Percentiles rank a stretch among this genome's conserved stretches.
These are phyloP conservation scores for Sipha maydis DNA, from an alignment of 2,888 invertebrate genomes.

Conservation along the genomic window DNA sequence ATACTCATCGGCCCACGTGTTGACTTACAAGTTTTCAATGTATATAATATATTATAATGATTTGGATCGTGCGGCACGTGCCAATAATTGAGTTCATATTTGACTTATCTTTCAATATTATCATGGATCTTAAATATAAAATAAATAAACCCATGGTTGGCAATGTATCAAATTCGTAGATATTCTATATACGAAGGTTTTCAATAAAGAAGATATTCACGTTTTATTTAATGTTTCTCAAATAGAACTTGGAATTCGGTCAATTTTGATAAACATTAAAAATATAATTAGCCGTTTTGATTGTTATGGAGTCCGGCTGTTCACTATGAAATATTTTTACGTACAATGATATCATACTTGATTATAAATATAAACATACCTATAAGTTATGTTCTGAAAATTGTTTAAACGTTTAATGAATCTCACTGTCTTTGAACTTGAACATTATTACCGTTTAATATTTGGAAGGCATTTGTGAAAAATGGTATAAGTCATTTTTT, in stretches of 20 bases:
- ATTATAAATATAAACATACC: too few relatives aligned
- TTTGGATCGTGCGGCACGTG: neutral
- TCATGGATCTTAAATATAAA: constrained; percentile 28
- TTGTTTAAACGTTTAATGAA: too few relatives aligned
- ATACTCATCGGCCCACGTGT: neutral
- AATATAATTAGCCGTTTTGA: neutral
- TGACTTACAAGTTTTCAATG: neutral
- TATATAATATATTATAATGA: neutral
- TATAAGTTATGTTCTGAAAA: too few relatives aligned
- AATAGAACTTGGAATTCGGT: constrained; percentile 44
- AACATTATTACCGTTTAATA: too few relatives aligned
- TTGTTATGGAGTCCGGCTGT: neutral
- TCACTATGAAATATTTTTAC: neutral
- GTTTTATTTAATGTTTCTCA: constrained; percentile 35
- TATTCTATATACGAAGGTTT: neutral
- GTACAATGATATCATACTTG: too few relatives aligned
- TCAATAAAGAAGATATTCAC: neutral
- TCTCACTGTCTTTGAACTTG: too few relatives aligned
- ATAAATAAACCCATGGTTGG: constrained; percentile 33
- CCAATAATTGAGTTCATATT: neutral
- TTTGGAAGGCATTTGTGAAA: too few relatives aligned
- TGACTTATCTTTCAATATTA: constrained; percentile 26
- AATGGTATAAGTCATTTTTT: too few relatives aligned
- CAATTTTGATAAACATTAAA: constrained; percentile 35
- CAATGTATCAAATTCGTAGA: constrained; percentile 8